Base-by-base conservation (phyloP, 2,888 invertebrate genomes). In the Ceraclea dissimilis region DNA sequence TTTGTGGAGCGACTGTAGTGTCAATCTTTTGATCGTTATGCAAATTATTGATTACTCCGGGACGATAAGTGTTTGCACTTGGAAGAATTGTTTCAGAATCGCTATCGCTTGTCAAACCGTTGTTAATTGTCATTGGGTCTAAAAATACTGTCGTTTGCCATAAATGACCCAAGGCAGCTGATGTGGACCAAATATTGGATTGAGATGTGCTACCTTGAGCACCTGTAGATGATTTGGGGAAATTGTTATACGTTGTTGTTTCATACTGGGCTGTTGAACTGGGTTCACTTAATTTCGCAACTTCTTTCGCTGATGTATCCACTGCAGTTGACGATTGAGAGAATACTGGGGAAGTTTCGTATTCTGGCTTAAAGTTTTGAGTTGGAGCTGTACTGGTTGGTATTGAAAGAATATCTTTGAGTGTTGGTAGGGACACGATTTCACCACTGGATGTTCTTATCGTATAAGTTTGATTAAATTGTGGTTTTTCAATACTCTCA, bases 81-180 rank as follows among this genome's bases (percentile, higher is more conserved):
- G 63, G 51, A 2, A 67, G 68, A 6, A 66, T 64, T 6, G 66
- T 67, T 31, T 57, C 62, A 11, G 70, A 70, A 34, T 65, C 67
- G 10, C 70, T 65, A 60, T 78, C 74, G 0, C 63, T 64, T 64
- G 74, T 74, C 8, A 86, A 66, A 0, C 81, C 84, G 57, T 86
- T 84, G 65, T 90, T 90, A 16, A 89, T 79, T 20, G 82, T 82
- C 26, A 84, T 76, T 0, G 90, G 89, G 68, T 89, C 86, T 6
- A 88, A 71, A 60, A 80, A 80, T 10, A 84, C 80, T 0, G 88
- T 84, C 49, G 84, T 84, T 54, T 82, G 81, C 85, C 84, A 85
- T 49, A 82, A 73, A 22, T 62, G 60, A 31, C 60, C 62, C 16
- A 62, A 39, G 43, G 60, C 62, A 48, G 59, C 52, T 17, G 62